Percentiles rank a stretch among this genome's conserved stretches.
Evolutionary conservation across 1,140 invertebrate species (phyloP).

Genomic region (Zaprionus lachaisei): DNA sequence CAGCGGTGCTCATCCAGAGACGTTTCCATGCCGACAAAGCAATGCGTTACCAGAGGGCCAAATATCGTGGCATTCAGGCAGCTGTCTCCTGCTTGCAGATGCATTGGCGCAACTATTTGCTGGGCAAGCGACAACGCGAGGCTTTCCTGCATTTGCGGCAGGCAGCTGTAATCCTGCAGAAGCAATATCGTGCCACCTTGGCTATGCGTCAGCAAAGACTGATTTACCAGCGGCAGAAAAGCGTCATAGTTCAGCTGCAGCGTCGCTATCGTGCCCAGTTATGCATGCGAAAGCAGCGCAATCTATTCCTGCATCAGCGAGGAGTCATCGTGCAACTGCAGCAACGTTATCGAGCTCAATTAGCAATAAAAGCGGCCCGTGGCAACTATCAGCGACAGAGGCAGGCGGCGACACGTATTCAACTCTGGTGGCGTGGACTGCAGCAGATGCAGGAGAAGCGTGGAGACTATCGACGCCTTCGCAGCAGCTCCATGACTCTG

Average conservation of each 20-base stretch:
- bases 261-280: conserved; percentile 48
- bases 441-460: conserved; percentile 58
- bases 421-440: conserved; percentile 71
- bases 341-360: conserved; percentile 39
- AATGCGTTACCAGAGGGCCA: conserved; percentile 62
- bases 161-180: conserved; percentile 52
- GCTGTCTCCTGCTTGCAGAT: conserved; percentile 83
- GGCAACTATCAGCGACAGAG: conserved; percentile 39
- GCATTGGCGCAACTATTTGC: conserved; percentile 78
- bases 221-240: conserved; percentile 26
- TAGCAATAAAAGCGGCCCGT: conserved; percentile 53
- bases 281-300: conserved; percentile 50
- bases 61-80: conserved; percentile 69
- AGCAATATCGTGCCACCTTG: conserved; percentile 38
- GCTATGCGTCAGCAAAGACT: conserved; percentile 41
- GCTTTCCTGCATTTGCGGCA: conserved; percentile 39
- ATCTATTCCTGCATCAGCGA: conserved; percentile 61
- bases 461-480: conserved; percentile 57
- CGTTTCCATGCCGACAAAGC: conserved; percentile 84
- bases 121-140: conserved; percentile 49
- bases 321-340: conserved; percentile 53
- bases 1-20: conserved; percentile 85
- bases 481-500: conserved; percentile 59
- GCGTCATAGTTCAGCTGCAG: conserved; percentile 44
- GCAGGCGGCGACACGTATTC: conserved; percentile 51